Conservation (phyloP, 2,113 vertebrate genomes). For the Pluvianellus socialis region DNA sequence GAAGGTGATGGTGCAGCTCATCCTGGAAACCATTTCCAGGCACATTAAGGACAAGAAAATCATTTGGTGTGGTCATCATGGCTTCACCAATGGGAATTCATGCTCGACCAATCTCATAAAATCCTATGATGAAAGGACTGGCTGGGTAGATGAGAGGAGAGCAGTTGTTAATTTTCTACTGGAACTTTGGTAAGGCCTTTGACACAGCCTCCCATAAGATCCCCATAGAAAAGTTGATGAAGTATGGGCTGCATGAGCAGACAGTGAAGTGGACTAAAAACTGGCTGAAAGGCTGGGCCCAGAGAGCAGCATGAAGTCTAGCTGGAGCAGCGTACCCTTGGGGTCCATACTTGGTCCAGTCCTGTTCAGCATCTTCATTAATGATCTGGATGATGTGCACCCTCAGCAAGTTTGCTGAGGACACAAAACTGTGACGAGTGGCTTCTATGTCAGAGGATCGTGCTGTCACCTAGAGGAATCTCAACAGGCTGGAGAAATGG, state of each 20-base stretch:
- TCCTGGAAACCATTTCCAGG: background rate
- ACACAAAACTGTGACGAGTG: background rate
- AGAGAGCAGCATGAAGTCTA: background rate
- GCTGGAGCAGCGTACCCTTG: background rate
- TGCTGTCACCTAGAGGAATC: background rate
- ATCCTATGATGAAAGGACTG: background rate
- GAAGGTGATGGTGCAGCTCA: background rate
- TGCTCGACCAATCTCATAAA: background rate
- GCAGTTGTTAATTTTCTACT: background rate
- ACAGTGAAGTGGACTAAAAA: background rate
- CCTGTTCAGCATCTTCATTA: background rate
- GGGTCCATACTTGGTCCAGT: background rate
- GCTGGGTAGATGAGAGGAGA: background rate
- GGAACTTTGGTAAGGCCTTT: background rate
- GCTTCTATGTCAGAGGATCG: background rate
- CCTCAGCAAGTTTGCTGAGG: background rate
- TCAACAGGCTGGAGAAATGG: background rate
- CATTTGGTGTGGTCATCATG: background rate
- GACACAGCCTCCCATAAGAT: background rate
- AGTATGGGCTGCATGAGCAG: background rate
- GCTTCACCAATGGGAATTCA: background rate
- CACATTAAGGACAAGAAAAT: background rate
- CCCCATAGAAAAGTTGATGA: no score
- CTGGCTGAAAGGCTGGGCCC: rapidly evolving
- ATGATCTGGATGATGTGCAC: background rate